These are phyloP conservation scores for Neotoma lepida DNA, from an alignment of 2,113 vertebrate genomes.

Conservation along the genomic window DNA sequence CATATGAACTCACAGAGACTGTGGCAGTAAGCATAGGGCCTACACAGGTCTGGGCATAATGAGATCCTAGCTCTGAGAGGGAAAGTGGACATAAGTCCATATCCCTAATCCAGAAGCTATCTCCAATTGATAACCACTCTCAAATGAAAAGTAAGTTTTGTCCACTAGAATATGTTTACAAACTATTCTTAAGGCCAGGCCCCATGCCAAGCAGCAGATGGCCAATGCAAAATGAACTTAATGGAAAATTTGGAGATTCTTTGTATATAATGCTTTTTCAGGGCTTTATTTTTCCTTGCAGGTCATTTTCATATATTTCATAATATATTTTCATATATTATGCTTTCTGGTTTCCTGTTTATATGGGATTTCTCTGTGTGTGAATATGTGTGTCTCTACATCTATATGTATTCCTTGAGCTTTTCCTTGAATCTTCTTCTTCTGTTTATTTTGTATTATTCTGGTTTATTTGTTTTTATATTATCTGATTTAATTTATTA, in stretches of 20 bases:
- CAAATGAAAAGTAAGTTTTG: not conserved
- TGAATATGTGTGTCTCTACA: not conserved
- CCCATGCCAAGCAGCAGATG: not conserved
- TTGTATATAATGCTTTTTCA: not conserved
- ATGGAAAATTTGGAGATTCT: not conserved
- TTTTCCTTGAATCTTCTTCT: not conserved
- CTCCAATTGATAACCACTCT: not conserved
- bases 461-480: not conserved
- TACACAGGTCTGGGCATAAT: not conserved
- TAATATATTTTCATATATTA: too few species aligned
- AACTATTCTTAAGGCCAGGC: not conserved
- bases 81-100: not conserved
- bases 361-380: not conserved
- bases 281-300: not conserved
- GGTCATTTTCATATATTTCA: not conserved
- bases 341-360: not conserved
- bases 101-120: not conserved
- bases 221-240: not conserved
- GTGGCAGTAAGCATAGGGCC: too few species aligned
- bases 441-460: not conserved
- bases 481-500: not conserved
- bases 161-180: not conserved
- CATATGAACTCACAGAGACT: not conserved
- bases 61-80: not conserved
- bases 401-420: not conserved